phyloP scores from a whole-genome alignment of 2,888 invertebrate species.

The Isoperla grammatica region DNA sequence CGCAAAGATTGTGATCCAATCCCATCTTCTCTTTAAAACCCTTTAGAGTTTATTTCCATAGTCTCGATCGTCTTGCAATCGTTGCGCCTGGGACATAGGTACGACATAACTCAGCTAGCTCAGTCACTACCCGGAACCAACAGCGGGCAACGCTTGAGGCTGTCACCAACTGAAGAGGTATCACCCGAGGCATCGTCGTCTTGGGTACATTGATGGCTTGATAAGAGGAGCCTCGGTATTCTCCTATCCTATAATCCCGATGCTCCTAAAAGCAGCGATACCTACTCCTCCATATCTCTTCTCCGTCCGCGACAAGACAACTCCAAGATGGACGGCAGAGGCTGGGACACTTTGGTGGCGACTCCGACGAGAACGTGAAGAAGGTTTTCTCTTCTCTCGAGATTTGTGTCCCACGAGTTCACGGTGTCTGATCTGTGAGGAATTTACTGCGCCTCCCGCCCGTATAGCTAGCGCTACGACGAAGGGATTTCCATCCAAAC shows the following conservation, averaged over 20 bases:
- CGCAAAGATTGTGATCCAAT: conserved; percentile 4
- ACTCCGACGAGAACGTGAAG: conserved; percentile 19
- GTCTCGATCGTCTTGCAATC: conserved; percentile 2
- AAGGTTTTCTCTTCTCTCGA: conserved; percentile 32
- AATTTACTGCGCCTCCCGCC: conserved; percentile 41
- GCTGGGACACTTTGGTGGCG: conserved; percentile 21
- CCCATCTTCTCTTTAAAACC: conserved; percentile 9
- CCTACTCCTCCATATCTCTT: conserved; percentile 26
- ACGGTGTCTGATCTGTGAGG: conserved; percentile 45
- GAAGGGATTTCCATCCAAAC: conserved; percentile 23
- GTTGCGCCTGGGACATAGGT: conserved; percentile 9
- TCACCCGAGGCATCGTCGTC: conserved; percentile 2
- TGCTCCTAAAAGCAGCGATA: conserved; percentile 24
- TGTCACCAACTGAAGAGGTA: background rate
- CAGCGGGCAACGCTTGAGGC: background rate
- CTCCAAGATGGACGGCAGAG: conserved; percentile 28
- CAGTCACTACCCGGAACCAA: background rate
- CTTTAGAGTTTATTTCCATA: conserved; percentile 18
- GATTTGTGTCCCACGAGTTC: conserved; percentile 45
- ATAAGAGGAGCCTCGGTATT: background rate
- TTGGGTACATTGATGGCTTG: conserved; percentile 7
- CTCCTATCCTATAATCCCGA: conserved; percentile 21
- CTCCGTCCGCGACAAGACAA: conserved; percentile 26
- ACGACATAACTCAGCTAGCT: conserved; percentile 2
- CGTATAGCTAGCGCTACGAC: conserved; percentile 14